These are phyloP conservation scores for Blomia tropicalis DNA, from an alignment of 2,888 invertebrate species.

Conservation along the genomic window DNA sequence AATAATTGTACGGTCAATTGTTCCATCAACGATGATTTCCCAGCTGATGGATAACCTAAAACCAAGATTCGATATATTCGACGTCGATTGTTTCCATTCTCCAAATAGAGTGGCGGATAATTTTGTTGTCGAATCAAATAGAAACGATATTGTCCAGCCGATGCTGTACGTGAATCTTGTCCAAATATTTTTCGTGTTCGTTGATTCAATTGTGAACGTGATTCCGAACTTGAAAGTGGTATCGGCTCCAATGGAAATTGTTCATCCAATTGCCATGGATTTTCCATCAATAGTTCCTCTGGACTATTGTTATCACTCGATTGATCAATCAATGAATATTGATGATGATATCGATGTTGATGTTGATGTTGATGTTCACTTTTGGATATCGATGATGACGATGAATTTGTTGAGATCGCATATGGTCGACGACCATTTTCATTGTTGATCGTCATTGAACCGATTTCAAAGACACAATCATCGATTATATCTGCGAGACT, in stretches of 20 bases:
- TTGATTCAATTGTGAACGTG: neutral
- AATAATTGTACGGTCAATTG: neutral
- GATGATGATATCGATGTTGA: neutral
- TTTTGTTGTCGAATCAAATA: slow-evolving; percentile 1
- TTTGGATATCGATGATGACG: neutral
- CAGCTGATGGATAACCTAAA: neutral
- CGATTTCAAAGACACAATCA: neutral
- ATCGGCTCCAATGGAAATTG: neutral
- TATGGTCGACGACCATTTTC: neutral
- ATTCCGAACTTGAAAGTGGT: neutral
- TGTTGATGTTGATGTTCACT: neutral
- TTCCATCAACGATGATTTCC: neutral
- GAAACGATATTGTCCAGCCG: neutral
- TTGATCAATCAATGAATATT: too few species aligned
- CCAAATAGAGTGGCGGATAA: slow-evolving; percentile 2
- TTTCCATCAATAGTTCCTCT: neutral
- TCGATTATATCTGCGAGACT: neutral
- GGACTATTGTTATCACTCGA: neutral
- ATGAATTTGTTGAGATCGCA: neutral
- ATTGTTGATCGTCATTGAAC: neutral
- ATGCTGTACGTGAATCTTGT: neutral
- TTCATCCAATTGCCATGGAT: neutral
- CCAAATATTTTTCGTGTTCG: neutral
- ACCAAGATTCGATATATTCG: slow-evolving; percentile 1
- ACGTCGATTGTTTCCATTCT: neutral